Evolutionary conservation across 2,797 vertebrate genomes (phyloP).

Genomic region (Iguana delicatissima): DNA sequence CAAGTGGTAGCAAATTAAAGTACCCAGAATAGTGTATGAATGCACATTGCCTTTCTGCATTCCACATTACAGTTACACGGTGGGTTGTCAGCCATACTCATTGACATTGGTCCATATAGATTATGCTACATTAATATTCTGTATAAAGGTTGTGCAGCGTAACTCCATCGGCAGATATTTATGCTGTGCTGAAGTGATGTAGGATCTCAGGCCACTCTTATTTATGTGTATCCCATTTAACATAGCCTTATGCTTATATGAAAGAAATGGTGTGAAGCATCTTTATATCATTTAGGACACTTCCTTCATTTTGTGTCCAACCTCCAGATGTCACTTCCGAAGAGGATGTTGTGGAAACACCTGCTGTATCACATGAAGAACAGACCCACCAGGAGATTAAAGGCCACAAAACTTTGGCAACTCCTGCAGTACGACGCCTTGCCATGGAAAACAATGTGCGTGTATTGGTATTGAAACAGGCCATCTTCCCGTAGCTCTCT

Average conservation of each 20-base stretch:
- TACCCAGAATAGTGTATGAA: no score
- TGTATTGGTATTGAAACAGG: constrained; percentile 31
- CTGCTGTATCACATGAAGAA: constrained; percentile 92
- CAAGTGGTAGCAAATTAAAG: no score
- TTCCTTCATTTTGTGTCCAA: not conserved
- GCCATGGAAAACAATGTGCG: constrained; percentile 97
- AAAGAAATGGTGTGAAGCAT: not conserved
- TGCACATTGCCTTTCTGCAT: no score
- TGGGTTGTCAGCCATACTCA: no score
- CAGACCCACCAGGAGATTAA: constrained; percentile 98
- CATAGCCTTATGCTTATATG: not conserved
- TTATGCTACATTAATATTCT: no score
- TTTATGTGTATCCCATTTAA: not conserved
- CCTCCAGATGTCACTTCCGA: constrained; percentile 85
- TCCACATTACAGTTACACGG: no score
- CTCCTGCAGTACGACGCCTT: constrained; percentile 93
- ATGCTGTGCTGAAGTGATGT: no score
- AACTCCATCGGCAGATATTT: no score
- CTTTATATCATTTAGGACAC: not conserved
- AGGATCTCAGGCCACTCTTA: no score
- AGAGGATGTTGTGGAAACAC: constrained; percentile 96
- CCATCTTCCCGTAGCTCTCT: constrained; percentile 7
- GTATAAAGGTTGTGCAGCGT: no score
- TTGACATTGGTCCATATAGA: no score
- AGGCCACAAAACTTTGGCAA: constrained; percentile 95